Percentiles rank a stretch among this genome's conserved stretches.
Evolutionary conservation across 2,113 vertebrate species (phyloP).

Genomic region (Tyrannus savana): DNA sequence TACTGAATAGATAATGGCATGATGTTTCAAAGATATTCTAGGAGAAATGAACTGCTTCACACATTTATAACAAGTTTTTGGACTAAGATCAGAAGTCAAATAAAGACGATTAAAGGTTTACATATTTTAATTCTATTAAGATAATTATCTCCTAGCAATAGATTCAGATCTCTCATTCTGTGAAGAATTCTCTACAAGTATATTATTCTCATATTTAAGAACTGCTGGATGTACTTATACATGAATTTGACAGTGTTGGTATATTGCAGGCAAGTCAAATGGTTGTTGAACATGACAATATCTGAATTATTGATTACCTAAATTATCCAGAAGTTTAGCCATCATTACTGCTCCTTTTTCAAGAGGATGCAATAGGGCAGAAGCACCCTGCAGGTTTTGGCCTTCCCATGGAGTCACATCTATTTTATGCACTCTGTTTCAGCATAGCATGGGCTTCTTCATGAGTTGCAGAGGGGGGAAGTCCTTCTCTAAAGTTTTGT

Average conservation of each 20-base stretch:
- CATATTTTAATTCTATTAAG: background rate
- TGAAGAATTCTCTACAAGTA: background rate
- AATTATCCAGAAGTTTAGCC: background rate
- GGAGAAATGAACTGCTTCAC: background rate
- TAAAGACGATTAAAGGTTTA: conserved; percentile 18
- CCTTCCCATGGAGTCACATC: background rate
- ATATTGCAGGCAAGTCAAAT: background rate
- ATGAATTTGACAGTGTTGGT: background rate
- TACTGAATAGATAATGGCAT: background rate
- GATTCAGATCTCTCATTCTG: background rate
- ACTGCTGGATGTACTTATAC: background rate
- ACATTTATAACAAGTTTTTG: background rate
- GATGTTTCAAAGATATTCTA: conserved; percentile 4
- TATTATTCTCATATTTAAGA: background rate
- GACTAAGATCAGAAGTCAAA: conserved; percentile 20
- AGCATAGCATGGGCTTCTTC: too few relatives aligned
- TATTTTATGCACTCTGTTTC: too few relatives aligned
- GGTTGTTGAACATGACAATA: background rate
- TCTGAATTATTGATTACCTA: background rate
- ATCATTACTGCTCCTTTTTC: background rate
- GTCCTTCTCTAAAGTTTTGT: too few relatives aligned
- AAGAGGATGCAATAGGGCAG: background rate
- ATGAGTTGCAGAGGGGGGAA: too few relatives aligned
- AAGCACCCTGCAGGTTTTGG: background rate
- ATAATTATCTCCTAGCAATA: background rate